Conservation (phyloP, 1,140 invertebrate genomes). For the Neodiprion pinetum region DNA sequence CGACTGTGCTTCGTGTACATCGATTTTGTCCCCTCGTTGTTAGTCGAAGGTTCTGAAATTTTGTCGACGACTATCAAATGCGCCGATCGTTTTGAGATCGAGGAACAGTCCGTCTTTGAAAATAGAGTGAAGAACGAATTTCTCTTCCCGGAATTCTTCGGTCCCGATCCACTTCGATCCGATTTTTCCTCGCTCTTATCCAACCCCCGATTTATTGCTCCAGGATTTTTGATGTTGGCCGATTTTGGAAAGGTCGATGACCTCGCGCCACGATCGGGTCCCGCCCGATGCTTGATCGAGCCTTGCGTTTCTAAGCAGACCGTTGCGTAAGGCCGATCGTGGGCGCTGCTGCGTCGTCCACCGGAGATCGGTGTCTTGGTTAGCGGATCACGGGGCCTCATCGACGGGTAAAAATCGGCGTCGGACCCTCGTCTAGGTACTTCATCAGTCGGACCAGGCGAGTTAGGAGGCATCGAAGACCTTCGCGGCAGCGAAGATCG, state of each 20-base stretch:
- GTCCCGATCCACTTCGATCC: not conserved
- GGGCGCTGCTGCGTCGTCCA: not conserved
- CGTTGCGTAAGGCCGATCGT: not conserved
- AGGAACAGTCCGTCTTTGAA: not conserved
- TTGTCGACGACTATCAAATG: not conserved
- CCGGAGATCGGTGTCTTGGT: not conserved
- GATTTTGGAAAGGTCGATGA: not conserved
- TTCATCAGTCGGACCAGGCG: constrained; percentile 28
- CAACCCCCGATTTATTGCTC: not conserved
- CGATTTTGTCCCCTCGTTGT: constrained; percentile 15
- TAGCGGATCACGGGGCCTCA: too few species aligned
- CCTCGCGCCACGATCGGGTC: constrained; percentile 15
- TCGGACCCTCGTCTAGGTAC: not conserved
- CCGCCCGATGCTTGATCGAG: constrained; percentile 16
- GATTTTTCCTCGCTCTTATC: constrained; percentile 14
- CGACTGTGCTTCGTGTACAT: constrained; percentile 16
- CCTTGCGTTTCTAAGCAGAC: constrained; percentile 23
- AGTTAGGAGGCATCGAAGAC: constrained; percentile 10
- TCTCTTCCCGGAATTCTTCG: constrained; percentile 14
- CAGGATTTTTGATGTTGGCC: not conserved
- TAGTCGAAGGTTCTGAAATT: not conserved
- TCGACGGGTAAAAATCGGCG: not conserved
- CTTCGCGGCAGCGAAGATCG: not conserved
- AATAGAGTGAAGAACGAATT: constrained; percentile 2
- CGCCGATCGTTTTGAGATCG: not conserved